These are phyloP conservation scores for Drosophila nr. fundita DNA, from an alignment of 2,888 invertebrate species.

Conservation along the genomic window DNA sequence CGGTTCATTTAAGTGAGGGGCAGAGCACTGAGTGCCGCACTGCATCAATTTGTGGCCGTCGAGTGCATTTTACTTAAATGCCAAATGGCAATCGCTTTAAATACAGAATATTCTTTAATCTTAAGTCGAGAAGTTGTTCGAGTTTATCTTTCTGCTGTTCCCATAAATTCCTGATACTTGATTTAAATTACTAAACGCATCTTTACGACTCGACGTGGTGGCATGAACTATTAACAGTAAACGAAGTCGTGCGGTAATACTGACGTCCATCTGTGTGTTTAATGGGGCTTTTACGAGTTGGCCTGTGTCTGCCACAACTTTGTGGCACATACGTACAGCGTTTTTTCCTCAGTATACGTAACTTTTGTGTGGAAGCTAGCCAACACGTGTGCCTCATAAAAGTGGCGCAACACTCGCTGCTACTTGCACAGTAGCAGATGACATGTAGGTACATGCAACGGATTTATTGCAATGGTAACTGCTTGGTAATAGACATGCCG, in stretches of 20 bases:
- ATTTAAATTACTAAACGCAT: conserved; percentile 44
- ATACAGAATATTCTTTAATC: not conserved
- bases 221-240: conserved; percentile 28
- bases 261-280: conserved; percentile 7
- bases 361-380: conserved; percentile 36
- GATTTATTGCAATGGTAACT: conserved; percentile 50
- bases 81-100: conserved; percentile 3
- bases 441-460: conserved; percentile 46
- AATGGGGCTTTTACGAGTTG: conserved; percentile 60
- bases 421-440: conserved; percentile 38
- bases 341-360: conserved; percentile 13
- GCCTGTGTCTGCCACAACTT: not conserved
- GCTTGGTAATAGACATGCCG: conserved; percentile 21
- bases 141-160: not conserved
- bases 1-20: not conserved
- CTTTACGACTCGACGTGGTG: conserved; percentile 45
- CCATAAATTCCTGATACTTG: conserved; percentile 24
- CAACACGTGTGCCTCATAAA: conserved; percentile 39
- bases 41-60: not conserved
- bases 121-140: not conserved
- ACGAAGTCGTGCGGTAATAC: not conserved
- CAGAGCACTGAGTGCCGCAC: not conserved
- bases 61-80: conserved; percentile 19
- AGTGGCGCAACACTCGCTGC: conserved; percentile 12
- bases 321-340: conserved; percentile 36